These are phyloP conservation scores for Saccopteryx leptura DNA, from an alignment of 2,113 vertebrate species.

Conservation along the genomic window DNA sequence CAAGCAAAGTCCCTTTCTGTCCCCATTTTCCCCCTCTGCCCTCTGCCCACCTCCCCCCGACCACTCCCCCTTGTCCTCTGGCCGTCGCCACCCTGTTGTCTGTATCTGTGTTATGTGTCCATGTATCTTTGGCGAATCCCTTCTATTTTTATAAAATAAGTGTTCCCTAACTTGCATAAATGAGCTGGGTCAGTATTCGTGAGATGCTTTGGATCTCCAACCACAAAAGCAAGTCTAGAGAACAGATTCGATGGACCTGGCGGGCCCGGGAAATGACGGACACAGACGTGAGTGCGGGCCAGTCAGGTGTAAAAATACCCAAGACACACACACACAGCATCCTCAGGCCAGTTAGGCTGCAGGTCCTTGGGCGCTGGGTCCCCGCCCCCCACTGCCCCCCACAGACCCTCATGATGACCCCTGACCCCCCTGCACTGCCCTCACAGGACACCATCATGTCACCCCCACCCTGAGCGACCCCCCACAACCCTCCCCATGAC, in stretches of 20 bases:
- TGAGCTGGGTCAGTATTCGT: neutral
- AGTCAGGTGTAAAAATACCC: fast-evolving
- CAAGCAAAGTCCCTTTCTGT: no score
- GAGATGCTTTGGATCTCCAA: neutral
- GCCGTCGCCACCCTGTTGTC: no score
- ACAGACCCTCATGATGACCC: no score
- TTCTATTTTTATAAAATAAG: neutral
- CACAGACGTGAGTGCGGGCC: fast-evolving
- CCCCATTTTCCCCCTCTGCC: no score
- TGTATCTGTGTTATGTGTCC: no score
- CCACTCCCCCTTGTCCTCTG: no score
- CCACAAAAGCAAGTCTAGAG: neutral
- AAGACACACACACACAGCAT: no score
- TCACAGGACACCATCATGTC: no score
- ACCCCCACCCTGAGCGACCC: neutral
- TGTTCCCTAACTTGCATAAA: neutral
- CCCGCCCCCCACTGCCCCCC: no score
- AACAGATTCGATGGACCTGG: fast-evolving
- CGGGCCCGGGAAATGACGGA: neutral
- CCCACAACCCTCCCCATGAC: neutral
- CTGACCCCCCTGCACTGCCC: no score
- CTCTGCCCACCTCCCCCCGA: no score
- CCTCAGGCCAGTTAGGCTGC: fast-evolving
- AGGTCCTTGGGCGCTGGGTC: fast-evolving
- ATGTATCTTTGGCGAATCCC: no score